phyloP scores from a whole-genome alignment of 2,888 invertebrate genomes.

The Zeuzera pyrina region DNA sequence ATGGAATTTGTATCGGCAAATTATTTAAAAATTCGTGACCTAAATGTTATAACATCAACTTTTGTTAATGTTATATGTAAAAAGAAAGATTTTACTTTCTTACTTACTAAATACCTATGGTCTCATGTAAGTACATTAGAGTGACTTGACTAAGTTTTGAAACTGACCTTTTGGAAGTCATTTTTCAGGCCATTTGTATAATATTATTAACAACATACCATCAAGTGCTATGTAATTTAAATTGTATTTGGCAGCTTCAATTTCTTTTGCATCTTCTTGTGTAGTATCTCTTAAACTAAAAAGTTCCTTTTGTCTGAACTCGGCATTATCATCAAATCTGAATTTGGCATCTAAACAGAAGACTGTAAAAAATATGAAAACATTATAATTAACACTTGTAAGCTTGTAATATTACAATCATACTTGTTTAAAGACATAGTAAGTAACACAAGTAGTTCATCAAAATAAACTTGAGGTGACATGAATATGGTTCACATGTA shows the following conservation, averaged over 20 bases:
- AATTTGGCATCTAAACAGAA: conserved; percentile 96
- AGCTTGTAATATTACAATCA: too few relatives aligned
- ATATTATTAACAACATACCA: conserved; percentile 64
- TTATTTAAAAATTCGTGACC: too few relatives aligned
- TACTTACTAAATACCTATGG: too few relatives aligned
- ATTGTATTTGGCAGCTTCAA: conserved; percentile 89
- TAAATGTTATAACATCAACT: too few relatives aligned
- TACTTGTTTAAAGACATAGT: not conserved
- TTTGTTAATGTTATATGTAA: too few relatives aligned
- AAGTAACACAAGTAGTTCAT: not conserved
- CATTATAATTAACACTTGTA: not conserved
- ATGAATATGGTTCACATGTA: too few relatives aligned
- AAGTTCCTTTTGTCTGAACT: conserved; percentile 91
- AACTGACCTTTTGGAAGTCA: too few relatives aligned
- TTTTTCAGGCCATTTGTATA: not conserved
- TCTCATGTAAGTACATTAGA: too few relatives aligned
- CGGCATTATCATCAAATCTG: conserved; percentile 95
- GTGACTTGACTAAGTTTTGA: too few relatives aligned
- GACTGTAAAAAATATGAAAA: conserved; percentile 72
- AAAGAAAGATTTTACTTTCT: too few relatives aligned
- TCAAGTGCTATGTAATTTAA: conserved; percentile 96
- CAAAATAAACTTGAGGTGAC: too few relatives aligned
- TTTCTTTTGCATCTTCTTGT: conserved; percentile 95
- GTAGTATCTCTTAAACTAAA: conserved; percentile 88
- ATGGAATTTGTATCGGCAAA: too few relatives aligned